Conservation (phyloP, 2,888 invertebrate species). For the Drosophila acutilabella region DNA sequence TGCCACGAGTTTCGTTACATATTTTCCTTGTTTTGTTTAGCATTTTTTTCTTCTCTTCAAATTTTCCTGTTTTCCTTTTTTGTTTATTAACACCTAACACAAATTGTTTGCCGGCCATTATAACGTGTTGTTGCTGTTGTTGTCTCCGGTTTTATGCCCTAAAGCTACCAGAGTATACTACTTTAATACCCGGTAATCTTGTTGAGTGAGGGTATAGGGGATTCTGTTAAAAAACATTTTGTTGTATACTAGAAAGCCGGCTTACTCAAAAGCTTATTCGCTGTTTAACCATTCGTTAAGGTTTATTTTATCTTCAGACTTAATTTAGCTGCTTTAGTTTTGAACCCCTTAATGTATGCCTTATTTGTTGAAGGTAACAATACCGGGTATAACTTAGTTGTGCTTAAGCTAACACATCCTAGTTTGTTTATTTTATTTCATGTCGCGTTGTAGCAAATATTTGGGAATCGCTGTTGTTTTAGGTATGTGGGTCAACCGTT, state of each 20-base stretch:
- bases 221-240: too few relatives aligned
- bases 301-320: too few relatives aligned
- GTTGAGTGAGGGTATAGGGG: not conserved
- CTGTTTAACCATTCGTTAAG: too few relatives aligned
- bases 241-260: too few relatives aligned
- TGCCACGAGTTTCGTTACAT: conserved; percentile 27
- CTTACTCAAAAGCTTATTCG: too few relatives aligned
- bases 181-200: conserved; percentile 1
- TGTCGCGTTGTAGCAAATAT: conserved; percentile 31
- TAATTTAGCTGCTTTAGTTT: too few relatives aligned
- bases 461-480: conserved; percentile 34
- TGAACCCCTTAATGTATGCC: too few relatives aligned
- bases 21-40: conserved; percentile 26
- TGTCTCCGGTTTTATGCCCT: not conserved
- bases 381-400: not conserved
- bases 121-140: conserved; percentile 3
- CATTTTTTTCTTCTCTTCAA: conserved; percentile 12
- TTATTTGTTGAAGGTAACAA: too few relatives aligned
- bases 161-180: conserved; percentile 5
- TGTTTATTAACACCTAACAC: conserved; percentile 50
- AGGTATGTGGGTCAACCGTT: conserved; percentile 30
- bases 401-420: not conserved
- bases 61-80: conserved; percentile 8
- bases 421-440: conserved; percentile 25
- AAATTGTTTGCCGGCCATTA: conserved; percentile 26